Base-by-base conservation (phyloP, 2,113 vertebrate genomes). In the Xenus cinereus region DNA sequence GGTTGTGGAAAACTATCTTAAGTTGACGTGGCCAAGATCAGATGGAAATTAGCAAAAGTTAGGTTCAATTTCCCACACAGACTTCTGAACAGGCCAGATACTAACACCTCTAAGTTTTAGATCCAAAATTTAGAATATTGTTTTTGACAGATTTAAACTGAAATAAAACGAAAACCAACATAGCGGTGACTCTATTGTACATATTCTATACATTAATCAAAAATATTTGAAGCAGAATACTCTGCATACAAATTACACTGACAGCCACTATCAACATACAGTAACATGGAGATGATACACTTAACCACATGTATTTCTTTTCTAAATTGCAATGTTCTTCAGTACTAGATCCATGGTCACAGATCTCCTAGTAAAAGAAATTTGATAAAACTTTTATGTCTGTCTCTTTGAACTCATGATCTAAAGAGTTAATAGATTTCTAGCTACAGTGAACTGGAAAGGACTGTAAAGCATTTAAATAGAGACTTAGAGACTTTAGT, bases 151-250 rank as follows among this genome's bases (percentile, higher is more conserved):
- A 59, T 27, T 33, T 27, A 62, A 48, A 32, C 10, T 0, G 0
- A 84, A 87, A 45, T 48, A 1, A 45, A 80, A 48, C 9, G 0
- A 48, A 56, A 50, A 10, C 0, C 22, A 60, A 15, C 3, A 4
- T 2, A 10, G 4, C 2, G 0, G 13, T 32, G 37, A 48, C 23
- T 45, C 3, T 16, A 45, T 14, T 2, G 0, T 22, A 57, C 3
- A 14, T 10, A 37, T 43, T 37, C 16, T 19, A 11, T 7, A 12
- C 17, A 27, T 4, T 6, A 19, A 77, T 35, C 2, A 53, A 28
- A 87, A 84, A 53, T 35, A 41, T 24, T 22, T 63, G 18, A 50
- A 57, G 32, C 6, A 53, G 5, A 48, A 85, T 35, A 51, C 5
- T 39, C 13, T 26, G 39, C 12, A 24, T 8, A 67, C 12, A 48